Base-by-base conservation (phyloP, 2,888 invertebrate species). In the Melitaea athalia region DNA sequence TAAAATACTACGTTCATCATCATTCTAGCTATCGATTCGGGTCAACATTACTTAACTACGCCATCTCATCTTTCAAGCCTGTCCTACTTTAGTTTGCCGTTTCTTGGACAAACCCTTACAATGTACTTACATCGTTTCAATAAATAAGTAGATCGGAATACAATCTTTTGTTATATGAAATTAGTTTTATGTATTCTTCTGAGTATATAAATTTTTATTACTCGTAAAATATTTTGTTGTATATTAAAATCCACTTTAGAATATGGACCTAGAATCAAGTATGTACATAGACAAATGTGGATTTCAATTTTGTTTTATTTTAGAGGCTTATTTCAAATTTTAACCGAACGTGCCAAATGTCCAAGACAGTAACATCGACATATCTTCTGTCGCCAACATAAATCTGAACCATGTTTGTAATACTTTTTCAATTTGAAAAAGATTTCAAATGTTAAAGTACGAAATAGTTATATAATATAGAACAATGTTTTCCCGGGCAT, bases 401-500 rank as follows among this genome's bases (percentile, higher is more conserved):
- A 60, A 42, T 61, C 53, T 11, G 38, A 11, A 5, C 31, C 24
- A 47, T 45, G 14, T n/a, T 47, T 17, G 12, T 11, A n/a, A 24
- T 57, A 12, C 24, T 59, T 68, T 61, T 47, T 63, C 38, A 57
- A 52, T 59, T 68, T 42, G 43, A 60, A 42, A 43, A 45, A 65
- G 59, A 62, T 42, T n/a, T 5, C 10, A 53, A 57, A 55, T 64
- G n/a, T 62, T 63, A 49, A 59, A 59, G 57, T 64, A 60, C 55
- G 78, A 77, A 79, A 81, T 79, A 77, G 78, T 83, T 83, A 82
- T 79, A 79, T 84, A 76, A 74, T 67, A 68, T 66, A 70, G 64
- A 73, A 71, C 63, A 69, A 67, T 72, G 81, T 82, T 86, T 83
- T 79, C 85, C 88, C 86, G 84, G 87, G 85, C 84, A 81, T 83